Evolutionary conservation across 2,797 vertebrate species (phyloP).

Genomic region (Coccyzus lansbergi): DNA sequence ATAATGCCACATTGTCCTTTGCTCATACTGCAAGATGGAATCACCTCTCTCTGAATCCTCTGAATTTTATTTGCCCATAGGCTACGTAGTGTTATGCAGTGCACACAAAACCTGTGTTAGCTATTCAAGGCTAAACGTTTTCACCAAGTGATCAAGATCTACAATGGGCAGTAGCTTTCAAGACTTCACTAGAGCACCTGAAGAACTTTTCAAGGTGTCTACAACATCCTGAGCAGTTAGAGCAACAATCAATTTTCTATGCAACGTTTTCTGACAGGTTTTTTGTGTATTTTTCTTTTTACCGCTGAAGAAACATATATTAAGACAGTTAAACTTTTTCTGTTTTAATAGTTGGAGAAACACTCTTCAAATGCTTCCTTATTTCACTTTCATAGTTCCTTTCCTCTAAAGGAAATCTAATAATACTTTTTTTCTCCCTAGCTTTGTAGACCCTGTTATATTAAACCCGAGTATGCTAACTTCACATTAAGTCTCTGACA

Average conservation of each 20-base stretch:
- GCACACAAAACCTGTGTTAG: neutral
- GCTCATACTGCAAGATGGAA: neutral
- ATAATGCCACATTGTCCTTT: fast-evolving
- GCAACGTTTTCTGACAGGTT: neutral
- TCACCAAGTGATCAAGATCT: neutral
- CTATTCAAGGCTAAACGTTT: neutral
- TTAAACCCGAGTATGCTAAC: neutral
- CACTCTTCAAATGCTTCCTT: neutral
- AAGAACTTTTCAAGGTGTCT: neutral
- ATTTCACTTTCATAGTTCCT: neutral
- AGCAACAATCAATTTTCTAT: neutral
- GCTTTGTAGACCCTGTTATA: neutral
- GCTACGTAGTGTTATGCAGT: neutral
- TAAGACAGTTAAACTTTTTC: neutral
- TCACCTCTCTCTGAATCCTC: neutral
- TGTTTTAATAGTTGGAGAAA: neutral
- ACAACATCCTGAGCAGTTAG: neutral
- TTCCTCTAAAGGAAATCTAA: neutral
- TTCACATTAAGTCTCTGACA: neutral
- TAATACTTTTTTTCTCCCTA: neutral
- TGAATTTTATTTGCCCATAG: neutral
- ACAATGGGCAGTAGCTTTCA: neutral
- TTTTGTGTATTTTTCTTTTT: neutral
- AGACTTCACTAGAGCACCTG: neutral
- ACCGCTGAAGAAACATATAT: neutral